Conservation (phyloP, 2,888 invertebrate species). For the Ctenicera cuprea region DNA sequence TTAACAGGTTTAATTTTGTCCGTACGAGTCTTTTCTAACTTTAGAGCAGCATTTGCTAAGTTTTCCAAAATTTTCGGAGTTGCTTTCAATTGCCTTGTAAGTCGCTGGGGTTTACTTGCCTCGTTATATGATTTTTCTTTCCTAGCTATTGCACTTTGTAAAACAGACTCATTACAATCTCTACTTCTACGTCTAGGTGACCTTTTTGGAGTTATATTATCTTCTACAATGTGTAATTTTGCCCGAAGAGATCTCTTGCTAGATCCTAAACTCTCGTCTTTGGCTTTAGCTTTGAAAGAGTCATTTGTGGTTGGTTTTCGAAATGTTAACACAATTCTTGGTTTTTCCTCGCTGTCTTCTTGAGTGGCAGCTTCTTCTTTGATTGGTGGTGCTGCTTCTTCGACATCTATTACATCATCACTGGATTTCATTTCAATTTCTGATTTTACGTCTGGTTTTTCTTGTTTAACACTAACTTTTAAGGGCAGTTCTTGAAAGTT, state of each 20-base stretch:
- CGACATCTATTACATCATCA: constrained; percentile 3
- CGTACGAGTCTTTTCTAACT: constrained; percentile 59
- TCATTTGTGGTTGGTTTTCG: constrained; percentile 64
- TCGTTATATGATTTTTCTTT: constrained; percentile 83
- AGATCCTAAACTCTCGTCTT: constrained; percentile 64
- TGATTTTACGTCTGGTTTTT: constrained; percentile 10
- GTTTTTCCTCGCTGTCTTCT: constrained; percentile 57
- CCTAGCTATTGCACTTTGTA: constrained; percentile 83
- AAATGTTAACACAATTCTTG: constrained; percentile 66
- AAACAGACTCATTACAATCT: constrained; percentile 78
- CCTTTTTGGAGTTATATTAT: constrained; percentile 75
- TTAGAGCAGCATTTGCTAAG: constrained; percentile 72
- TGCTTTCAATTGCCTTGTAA: constrained; percentile 79
- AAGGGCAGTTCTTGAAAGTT: not conserved
- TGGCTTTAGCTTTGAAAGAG: constrained; percentile 66
- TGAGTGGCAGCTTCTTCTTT: constrained; percentile 52
- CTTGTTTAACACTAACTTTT: constrained; percentile 9
- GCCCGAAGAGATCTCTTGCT: constrained; percentile 71
- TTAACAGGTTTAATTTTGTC: constrained; percentile 50
- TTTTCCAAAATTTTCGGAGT: constrained; percentile 81
- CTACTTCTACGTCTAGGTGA: constrained; percentile 79
- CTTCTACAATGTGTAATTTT: constrained; percentile 58
- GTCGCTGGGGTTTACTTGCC: constrained; percentile 71
- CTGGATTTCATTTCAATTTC: constrained; percentile 11
- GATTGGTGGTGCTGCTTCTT: constrained; percentile 9